Base-by-base conservation (phyloP, 2,888 invertebrate species). In the Eupithecia tripunctaria region DNA sequence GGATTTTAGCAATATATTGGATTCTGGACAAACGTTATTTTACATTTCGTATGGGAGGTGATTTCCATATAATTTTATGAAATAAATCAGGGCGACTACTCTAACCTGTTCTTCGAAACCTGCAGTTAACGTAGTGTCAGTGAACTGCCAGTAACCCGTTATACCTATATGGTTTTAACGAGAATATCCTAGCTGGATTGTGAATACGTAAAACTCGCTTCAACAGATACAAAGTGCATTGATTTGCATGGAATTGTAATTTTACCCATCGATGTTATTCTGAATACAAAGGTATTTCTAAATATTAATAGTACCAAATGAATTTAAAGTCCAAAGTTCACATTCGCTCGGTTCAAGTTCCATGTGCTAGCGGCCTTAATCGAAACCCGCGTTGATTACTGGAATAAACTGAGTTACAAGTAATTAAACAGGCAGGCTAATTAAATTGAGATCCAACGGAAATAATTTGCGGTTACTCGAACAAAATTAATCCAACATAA, bases 381-480 rank as follows among this genome's bases (percentile, higher is more conserved):
- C 74, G 76, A 77, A 77, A 77, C 74, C 68, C 76, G 75, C 73
- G 79, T 80, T 84, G 79, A 84, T 85, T 85, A 83, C 83, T 70
- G 77, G 76, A 84, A 83, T 85, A 81, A 82, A 84, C 83, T 81
- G 78, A 78, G 80, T 82, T 82, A 81, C 82, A 84, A 82, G 82
- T 84, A 86, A 86, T 86, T 85, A 82, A 85, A 85, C 82, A 83
- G 79, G 81, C 79, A 79, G 81, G 82, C 83, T 86, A 85, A 86
- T 87, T 86, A 85, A 86, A 85, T 84, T 83, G 83, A 84, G 85
- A 85, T 85, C 84, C 82, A 81, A 81, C 80, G 82, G 76, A 85
- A 86, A 85, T 86, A 76, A 79, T 79, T 84, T 84, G 86, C 81
- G 84, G 86, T 80, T 70, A 74, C 80, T 83, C 80, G 79, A 81